Conservation (phyloP, 2,113 vertebrate species). For the Amblyopsis rosae region DNA sequence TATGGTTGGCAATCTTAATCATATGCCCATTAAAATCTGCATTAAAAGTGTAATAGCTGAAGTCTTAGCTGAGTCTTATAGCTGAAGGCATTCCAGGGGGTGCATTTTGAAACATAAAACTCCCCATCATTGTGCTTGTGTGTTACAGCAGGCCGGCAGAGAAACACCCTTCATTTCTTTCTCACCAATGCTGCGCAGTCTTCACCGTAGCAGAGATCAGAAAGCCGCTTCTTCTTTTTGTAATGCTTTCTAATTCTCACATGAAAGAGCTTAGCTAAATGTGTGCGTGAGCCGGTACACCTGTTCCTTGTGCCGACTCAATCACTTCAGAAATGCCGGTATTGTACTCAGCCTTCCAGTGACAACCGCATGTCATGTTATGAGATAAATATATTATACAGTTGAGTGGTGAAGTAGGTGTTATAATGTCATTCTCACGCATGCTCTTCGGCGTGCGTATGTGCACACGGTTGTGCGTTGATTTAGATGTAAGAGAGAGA, state of each 20-base stretch:
- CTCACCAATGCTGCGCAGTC: slow-evolving; percentile 36
- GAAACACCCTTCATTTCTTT: slow-evolving; percentile 52
- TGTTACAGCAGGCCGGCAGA: slow-evolving; percentile 50
- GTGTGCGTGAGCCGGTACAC: slow-evolving; percentile 47
- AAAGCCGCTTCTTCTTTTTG: slow-evolving; percentile 41
- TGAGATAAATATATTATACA: slow-evolving; percentile 46
- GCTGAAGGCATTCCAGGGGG: slow-evolving; percentile 30
- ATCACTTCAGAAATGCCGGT: slow-evolving; percentile 48
- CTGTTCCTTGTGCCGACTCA: slow-evolving; percentile 46
- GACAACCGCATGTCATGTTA: slow-evolving; percentile 37
- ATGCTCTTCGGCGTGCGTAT: background rate
- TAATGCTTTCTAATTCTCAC: slow-evolving; percentile 56
- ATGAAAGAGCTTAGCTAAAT: slow-evolving; percentile 51
- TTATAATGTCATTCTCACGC: background rate
- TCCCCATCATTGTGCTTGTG: slow-evolving; percentile 21
- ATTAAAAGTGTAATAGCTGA: background rate
- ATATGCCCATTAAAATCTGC: background rate
- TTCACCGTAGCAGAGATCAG: slow-evolving; percentile 51
- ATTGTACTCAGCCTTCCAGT: slow-evolving; percentile 44
- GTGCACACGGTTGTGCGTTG: background rate
- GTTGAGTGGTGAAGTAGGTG: slow-evolving; percentile 33
- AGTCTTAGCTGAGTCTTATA: too few species aligned
- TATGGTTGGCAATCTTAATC: background rate
- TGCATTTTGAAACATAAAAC: slow-evolving; percentile 23
- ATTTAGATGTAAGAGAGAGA: background rate